Conservation (phyloP, 2,888 invertebrate genomes). For the Hemistola chrysoprasaria region DNA sequence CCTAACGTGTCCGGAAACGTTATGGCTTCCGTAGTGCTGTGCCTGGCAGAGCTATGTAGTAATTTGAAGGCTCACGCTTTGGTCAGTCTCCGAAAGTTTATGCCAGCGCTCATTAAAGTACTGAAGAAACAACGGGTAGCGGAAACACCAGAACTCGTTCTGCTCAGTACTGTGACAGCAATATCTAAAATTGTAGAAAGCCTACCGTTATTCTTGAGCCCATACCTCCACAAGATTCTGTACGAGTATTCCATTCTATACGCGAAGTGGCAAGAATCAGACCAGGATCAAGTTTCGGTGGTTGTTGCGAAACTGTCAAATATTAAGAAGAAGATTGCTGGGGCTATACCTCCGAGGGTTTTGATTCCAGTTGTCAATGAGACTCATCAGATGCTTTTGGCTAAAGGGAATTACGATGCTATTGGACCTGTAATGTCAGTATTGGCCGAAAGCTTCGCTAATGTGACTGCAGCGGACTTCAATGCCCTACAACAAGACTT, state of each 20-base stretch:
- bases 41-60: conserved; percentile 90
- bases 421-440: conserved; percentile 89
- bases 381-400: conserved; percentile 83
- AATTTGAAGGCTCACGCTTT: conserved; percentile 90
- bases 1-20: conserved; percentile 81
- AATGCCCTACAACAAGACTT: conserved; percentile 85
- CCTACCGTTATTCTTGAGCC: conserved; percentile 91
- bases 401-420: conserved; percentile 82
- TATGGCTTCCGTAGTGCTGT: conserved; percentile 88
- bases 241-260: conserved; percentile 83
- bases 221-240: conserved; percentile 89
- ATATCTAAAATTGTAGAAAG: conserved; percentile 92
- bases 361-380: conserved; percentile 88
- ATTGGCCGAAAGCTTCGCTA: conserved; percentile 86
- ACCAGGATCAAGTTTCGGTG: conserved; percentile 74
- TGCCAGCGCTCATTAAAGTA: conserved; percentile 88
- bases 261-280: conserved; percentile 74
- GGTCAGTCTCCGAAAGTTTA: conserved; percentile 87
- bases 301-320: conserved; percentile 81
- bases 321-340: conserved; percentile 86
- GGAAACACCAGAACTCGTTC: conserved; percentile 82
- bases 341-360: conserved; percentile 86
- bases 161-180: conserved; percentile 89
- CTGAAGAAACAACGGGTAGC: conserved; percentile 83
- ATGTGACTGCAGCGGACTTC: conserved; percentile 84